These are phyloP conservation scores for Tribolium madens DNA, from an alignment of 1,140 invertebrate genomes.

Conservation along the genomic window DNA sequence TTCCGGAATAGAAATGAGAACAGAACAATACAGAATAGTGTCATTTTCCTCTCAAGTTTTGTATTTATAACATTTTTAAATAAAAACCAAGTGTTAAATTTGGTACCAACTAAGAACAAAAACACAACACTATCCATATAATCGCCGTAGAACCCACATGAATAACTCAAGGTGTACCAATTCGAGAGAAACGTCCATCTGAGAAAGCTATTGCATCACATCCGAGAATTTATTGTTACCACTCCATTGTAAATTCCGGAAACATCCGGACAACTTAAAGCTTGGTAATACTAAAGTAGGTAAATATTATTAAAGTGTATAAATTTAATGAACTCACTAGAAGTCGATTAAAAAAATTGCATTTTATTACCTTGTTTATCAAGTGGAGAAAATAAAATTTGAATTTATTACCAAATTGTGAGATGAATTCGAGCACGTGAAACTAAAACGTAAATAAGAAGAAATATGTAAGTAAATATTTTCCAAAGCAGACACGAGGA, in stretches of 20 bases:
- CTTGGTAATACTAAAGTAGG: background rate
- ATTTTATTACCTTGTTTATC: background rate
- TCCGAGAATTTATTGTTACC: conserved; percentile 5
- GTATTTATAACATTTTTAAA: too few species aligned
- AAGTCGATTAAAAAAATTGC: background rate
- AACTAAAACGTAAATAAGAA: background rate
- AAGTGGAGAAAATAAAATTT: too few species aligned
- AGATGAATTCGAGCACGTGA: background rate
- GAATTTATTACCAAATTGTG: background rate
- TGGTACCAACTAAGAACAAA: too few species aligned
- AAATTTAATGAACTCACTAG: background rate
- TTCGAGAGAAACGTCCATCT: background rate
- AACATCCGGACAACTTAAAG: conserved; percentile 7
- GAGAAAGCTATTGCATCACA: conserved; percentile 1
- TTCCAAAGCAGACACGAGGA: background rate
- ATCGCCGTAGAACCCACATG: background rate
- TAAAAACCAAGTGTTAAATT: too few species aligned
- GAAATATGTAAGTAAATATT: background rate
- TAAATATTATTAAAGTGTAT: background rate
- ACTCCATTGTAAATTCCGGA: conserved; percentile 8
- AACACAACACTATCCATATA: too few species aligned
- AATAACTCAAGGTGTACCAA: background rate
- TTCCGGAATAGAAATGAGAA: too few species aligned
- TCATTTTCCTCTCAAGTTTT: too few species aligned
- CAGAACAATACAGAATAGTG: too few species aligned